Base-by-base conservation (phyloP, 2,113 vertebrate species). In the Irena cyanogastra region DNA sequence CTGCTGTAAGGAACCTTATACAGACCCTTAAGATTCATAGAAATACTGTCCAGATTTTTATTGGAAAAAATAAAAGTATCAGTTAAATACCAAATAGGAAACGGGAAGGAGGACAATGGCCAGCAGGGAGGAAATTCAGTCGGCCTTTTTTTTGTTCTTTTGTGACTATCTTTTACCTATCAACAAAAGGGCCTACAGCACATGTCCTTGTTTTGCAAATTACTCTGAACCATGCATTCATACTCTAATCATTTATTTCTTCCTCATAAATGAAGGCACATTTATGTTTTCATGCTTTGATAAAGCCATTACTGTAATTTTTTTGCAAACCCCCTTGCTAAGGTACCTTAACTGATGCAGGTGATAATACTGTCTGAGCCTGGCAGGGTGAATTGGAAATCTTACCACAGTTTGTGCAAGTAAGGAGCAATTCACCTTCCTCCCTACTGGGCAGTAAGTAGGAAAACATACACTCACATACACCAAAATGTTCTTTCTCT, bases 381-480 rank as follows among this genome's bases (percentile, higher is more conserved):
- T 90, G 87, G 85, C 93, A 94, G 94, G 79, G 93, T 21, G 45
- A 94, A 82, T 75, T 2, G 24, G 95, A 91, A 94, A 91, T 81
- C 57, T 77, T 97, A 61, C 86, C 86, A 69, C 68, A 87, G 78
- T 45, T 87, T 94, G 87, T 20, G 8, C 93, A 95, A 93, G 93
- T 94, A 96, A 97, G 86, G 71, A 96, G 93, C 87, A 96, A 94
- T 97, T 97, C 97, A 93, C 87, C 74, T 96, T 96, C 95, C 94
- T 96, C 96, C 97, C 96, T 93, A 75, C 96, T 96, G 96, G 97
- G 95, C 96, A 97, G 97, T 97, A 97, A 95, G n/a, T 88, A 81
- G 80, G 89, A 93, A 95, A 95, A 94, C 96, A 96, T 93, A 94
- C 30, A 23, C 41, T 54, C 88, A 54, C 88, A 92, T 97, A 85